Conservation (phyloP, 2,888 invertebrate species). For the Eristalis arbustorum region DNA sequence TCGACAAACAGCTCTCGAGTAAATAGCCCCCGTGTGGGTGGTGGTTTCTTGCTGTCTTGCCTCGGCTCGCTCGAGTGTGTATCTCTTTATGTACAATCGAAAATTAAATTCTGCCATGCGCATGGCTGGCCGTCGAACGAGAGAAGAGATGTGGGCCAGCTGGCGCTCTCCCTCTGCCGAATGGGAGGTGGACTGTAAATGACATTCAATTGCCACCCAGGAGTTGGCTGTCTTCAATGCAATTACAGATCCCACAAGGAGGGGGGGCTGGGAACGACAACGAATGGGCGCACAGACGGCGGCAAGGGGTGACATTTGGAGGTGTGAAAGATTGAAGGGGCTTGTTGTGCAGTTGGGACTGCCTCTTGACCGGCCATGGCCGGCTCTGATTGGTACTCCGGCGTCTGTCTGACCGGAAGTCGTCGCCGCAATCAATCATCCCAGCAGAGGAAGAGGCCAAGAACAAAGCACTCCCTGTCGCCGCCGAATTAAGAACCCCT, state of each 20-base stretch:
- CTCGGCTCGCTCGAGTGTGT: constrained; percentile 5
- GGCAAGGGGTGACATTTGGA: background rate
- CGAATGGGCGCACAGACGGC: background rate
- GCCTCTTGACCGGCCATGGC: background rate
- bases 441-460: constrained; percentile 5
- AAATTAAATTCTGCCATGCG: constrained; percentile 51
- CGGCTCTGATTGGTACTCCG: background rate
- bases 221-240: background rate
- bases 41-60: constrained; percentile 22
- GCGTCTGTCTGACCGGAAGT: background rate
- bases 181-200: constrained; percentile 38
- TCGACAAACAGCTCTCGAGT: constrained; percentile 64
- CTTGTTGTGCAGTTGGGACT: background rate
- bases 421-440: no score
- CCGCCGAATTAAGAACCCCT: constrained; percentile 40
- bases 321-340: background rate
- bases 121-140: constrained; percentile 57
- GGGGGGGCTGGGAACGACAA: background rate
- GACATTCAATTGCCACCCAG: constrained; percentile 57
- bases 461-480: constrained; percentile 19
- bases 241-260: constrained; percentile 16
- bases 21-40: constrained; percentile 63
- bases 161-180: background rate
- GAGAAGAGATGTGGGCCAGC: constrained; percentile 65
- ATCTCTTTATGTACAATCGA: constrained; percentile 16